These are phyloP conservation scores for Gymnodraco acuticeps DNA, from an alignment of 2,797 vertebrate genomes.

Conservation along the genomic window DNA sequence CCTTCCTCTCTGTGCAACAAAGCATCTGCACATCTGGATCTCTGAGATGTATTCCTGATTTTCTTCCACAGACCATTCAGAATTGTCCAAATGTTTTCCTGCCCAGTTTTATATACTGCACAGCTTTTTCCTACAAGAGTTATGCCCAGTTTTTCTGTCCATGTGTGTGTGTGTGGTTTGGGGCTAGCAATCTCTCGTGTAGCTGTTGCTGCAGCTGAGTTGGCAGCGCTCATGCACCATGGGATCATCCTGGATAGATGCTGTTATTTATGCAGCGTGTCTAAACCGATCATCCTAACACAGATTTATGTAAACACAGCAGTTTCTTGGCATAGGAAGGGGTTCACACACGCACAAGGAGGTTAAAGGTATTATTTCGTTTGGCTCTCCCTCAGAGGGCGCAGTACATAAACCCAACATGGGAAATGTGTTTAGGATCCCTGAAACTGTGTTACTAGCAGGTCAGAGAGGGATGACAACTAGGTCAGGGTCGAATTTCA, in stretches of 20 bases:
- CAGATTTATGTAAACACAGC: slow-evolving; percentile 79
- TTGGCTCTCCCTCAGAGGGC: slow-evolving; percentile 48
- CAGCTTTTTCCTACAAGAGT: slow-evolving; percentile 39
- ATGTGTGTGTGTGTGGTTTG: slow-evolving; percentile 10
- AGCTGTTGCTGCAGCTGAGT: slow-evolving; percentile 63
- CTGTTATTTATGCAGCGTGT: slow-evolving; percentile 77
- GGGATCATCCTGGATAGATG: slow-evolving; percentile 77
- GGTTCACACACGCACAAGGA: slow-evolving; percentile 51
- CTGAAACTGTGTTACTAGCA: slow-evolving; percentile 19
- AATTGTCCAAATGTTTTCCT: slow-evolving; percentile 39
- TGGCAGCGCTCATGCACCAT: slow-evolving; percentile 68
- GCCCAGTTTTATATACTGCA: slow-evolving; percentile 30
- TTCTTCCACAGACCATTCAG: slow-evolving; percentile 1
- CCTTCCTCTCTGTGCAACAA: not conserved
- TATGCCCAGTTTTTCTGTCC: slow-evolving; percentile 34
- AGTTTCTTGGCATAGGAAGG: slow-evolving; percentile 68
- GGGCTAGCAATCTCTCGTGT: slow-evolving; percentile 41
- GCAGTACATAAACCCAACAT: slow-evolving; percentile 15
- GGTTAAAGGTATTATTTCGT: slow-evolving; percentile 61
- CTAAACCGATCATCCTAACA: slow-evolving; percentile 78
- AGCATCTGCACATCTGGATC: slow-evolving; percentile 20
- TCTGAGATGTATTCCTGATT: not conserved
- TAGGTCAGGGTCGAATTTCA: not conserved
- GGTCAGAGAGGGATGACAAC: slow-evolving; percentile 9
- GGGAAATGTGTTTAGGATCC: slow-evolving; percentile 45